Base-by-base conservation (phyloP, 2,797 vertebrate species). In the Gallinago solitaria region DNA sequence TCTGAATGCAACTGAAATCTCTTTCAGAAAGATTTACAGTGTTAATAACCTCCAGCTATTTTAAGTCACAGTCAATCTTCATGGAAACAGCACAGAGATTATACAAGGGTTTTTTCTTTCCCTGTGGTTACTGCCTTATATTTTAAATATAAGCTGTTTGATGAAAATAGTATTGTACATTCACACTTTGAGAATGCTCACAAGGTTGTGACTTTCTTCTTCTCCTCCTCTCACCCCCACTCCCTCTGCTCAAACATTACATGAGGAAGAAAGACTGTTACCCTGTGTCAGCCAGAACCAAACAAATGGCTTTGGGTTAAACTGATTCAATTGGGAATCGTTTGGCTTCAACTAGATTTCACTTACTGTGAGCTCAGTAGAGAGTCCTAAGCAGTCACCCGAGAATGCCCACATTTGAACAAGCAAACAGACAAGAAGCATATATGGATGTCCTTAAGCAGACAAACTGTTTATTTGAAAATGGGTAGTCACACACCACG, bases 11-110 rank as follows among this genome's bases (percentile, higher is more conserved):
- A 25, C 56, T 70, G 56, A 92, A 96, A 92, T 90, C 10, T 82
- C 56, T 83, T 75, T 90, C 70, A 74, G 78, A 81, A 87, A 92
- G 68, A 94, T 89, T 91, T 96, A 87, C 48, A 60, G 45, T 41
- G 53, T 95, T 96, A 89, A 95, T 93, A 95, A 93, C 89, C 51
- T 83, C 56, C 64, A 86, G 78, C 30, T 78, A 68, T 83, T 95
- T 91, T 84, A 92, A 95, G 50, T 91, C 60, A 59, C 43, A 87
- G 61, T 74, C 76, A 93, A 6, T 93, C 81, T 92, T 94, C 51
- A 65, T 30, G 54, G 87, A 90, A 93, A 82, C 15, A 83, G 50
- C 9, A 17, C 16, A 64, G 54, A 90, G 20, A 70, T 93, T 90
- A 61, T 69, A 43, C 48, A 73, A 73, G 11, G 10, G 2, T 9